Base-by-base conservation (phyloP, 2,888 invertebrate species). In the Cerastis leucographa region DNA sequence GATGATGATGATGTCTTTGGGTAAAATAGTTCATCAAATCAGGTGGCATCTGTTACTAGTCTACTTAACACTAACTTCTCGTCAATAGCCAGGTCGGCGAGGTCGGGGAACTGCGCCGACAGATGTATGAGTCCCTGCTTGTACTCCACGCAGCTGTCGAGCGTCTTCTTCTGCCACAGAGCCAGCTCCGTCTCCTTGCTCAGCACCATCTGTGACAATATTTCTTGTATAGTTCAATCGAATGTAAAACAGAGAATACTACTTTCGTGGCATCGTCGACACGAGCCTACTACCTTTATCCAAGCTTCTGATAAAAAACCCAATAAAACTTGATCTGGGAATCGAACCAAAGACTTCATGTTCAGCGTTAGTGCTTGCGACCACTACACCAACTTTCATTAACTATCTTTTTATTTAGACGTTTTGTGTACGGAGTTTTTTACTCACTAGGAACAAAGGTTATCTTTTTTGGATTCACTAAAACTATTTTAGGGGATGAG, bases 101-200 rank as follows among this genome's bases (percentile, higher is more conserved):
- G 91, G 3, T 91, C 90, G 0, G 96, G 95, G 81, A 90, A 89
- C 84, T 92, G 89, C 9, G 94, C 91, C 4, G 94, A 87, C 19
- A 96, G 90, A 49, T 93, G 94, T 5, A 96, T 94, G 72, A 96
- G 94, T 0, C 90, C 92, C 88, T 95, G 95, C 80, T 95, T 95
- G 92, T 95, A 95, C 89, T 94, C 92, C 86, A 94, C 91, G 83
- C 96, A 96, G 74, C 93, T 92, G 88, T 94, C 94, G 79, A 97
- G 84, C 0, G 95, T 91, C 78, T 91, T 92, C 90, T 94, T 94
- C 92, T 96, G 97, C 95, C 95, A 96, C 29, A 91, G 88, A 0
- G 94, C 94, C 87, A 97, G 87, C 88, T 96, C 96, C 0, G 91
- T 92, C 85, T 96, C 97, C 65, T 94, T 95, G 74, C 87, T 91